These are phyloP conservation scores for Oreonectes daqikongensis DNA, from an alignment of 2,797 vertebrate genomes.

Conservation along the genomic window DNA sequence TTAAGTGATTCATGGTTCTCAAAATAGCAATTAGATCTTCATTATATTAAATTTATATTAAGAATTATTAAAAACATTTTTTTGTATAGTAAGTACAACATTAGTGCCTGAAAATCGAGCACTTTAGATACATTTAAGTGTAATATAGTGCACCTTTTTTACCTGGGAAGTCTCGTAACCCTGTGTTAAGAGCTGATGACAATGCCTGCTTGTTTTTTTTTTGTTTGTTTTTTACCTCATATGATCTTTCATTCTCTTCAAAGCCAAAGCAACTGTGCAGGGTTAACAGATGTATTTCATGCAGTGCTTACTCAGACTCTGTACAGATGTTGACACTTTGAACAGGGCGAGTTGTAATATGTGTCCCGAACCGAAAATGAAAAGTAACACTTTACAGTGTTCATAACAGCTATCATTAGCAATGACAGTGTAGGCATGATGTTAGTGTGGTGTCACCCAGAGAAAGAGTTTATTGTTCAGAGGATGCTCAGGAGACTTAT, in stretches of 20 bases:
- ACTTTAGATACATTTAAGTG: no score
- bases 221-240: slow-evolving; percentile 8
- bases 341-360: slow-evolving; percentile 20
- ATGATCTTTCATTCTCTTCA: slow-evolving; percentile 29
- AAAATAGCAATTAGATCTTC: background rate
- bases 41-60: no score
- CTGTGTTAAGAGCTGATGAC: slow-evolving; percentile 1
- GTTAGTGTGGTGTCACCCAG: background rate
- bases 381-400: slow-evolving; percentile 24
- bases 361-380: slow-evolving; percentile 13
- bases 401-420: slow-evolving; percentile 20
- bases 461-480: background rate
- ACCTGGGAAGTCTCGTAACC: slow-evolving; percentile 11
- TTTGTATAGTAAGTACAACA: no score
- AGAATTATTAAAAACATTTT: no score
- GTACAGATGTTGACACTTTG: slow-evolving; percentile 27
- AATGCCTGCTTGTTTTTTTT: background rate
- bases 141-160: background rate
- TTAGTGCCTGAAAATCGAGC: no score
- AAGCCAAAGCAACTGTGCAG: background rate
- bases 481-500: background rate
- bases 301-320: background rate
- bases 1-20: no score
- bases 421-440: background rate
- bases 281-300: slow-evolving; percentile 15